Percentiles rank a stretch among this genome's conserved stretches.
These are phyloP conservation scores for Steromphala cineraria DNA, from an alignment of 2,888 invertebrate species.

Conservation along the genomic window DNA sequence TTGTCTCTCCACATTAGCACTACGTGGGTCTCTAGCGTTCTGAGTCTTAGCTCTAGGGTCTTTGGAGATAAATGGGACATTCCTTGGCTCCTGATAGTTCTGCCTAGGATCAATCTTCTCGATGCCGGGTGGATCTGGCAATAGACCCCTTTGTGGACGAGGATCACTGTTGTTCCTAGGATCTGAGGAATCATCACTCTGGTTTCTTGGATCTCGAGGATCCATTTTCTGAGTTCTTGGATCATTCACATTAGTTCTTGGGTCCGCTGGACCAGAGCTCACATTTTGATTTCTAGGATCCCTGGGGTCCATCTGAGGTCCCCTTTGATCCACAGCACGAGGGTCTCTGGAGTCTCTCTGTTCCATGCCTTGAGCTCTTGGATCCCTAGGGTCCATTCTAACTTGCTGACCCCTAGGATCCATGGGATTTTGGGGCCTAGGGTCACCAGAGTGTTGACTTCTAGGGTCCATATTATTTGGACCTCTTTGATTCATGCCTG, in stretches of 20 bases:
- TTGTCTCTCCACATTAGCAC: neutral
- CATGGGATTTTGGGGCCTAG: slow-evolving; percentile 19
- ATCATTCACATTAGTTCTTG: neutral
- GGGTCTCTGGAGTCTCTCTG: slow-evolving; percentile 17
- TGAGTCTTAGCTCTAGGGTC: slow-evolving; percentile 19
- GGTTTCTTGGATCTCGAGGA: neutral
- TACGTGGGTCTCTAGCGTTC: slow-evolving; percentile 9
- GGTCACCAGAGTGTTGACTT: neutral
- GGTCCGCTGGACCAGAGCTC: neutral
- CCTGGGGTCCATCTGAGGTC: neutral
- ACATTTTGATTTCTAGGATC: neutral
- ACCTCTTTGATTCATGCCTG: neutral
- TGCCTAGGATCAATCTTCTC: neutral
- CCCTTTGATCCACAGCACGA: neutral
- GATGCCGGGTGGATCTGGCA: neutral
- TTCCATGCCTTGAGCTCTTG: neutral
- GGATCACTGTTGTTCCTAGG: neutral
- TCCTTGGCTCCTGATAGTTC: neutral
- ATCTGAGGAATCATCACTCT: neutral
- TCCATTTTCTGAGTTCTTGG: slow-evolving; percentile 1
- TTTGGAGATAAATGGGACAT: slow-evolving; percentile 29
- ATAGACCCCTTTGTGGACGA: neutral
- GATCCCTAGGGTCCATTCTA: neutral
- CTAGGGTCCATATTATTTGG: neutral
- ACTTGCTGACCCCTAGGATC: slow-evolving; percentile 18